Conservation (phyloP, 2,113 vertebrate genomes). For the Rhynchopsitta pachyrhyncha region DNA sequence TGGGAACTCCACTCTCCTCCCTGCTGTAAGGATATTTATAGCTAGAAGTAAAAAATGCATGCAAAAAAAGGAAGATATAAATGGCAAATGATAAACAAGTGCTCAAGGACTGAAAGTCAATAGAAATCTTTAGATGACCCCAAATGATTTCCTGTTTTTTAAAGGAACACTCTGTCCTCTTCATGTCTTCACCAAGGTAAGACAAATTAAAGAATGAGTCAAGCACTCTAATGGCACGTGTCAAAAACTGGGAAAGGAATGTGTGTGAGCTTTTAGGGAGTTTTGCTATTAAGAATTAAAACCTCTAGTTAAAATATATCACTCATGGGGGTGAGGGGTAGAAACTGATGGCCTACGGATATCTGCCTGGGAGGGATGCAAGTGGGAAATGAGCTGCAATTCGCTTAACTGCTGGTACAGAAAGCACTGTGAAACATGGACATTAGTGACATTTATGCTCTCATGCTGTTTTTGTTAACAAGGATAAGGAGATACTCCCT, state of each 20-base stretch:
- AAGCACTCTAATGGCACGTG: background rate
- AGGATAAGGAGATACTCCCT: background rate
- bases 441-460: background rate
- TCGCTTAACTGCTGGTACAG: background rate
- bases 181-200: conserved; percentile 25
- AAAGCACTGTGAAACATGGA: background rate
- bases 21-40: conserved; percentile 30
- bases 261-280: conserved; percentile 56
- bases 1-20: background rate
- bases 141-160: conserved; percentile 23
- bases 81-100: conserved; percentile 49
- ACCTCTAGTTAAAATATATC: background rate
- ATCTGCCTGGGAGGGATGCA: background rate
- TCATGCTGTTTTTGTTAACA: background rate
- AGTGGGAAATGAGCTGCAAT: background rate
- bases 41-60: conserved; percentile 9
- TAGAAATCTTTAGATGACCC: conserved; percentile 49
- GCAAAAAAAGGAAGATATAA: conserved; percentile 34
- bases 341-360: background rate
- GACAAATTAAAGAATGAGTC: conserved; percentile 2
- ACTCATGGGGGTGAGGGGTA: background rate
- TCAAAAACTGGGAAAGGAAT: conserved; percentile 30
- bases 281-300: conserved; percentile 6
- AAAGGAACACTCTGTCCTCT: conserved; percentile 21
- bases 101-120: background rate